Conservation (phyloP, 2,113 vertebrate genomes). For the Petroica traversi region DNA sequence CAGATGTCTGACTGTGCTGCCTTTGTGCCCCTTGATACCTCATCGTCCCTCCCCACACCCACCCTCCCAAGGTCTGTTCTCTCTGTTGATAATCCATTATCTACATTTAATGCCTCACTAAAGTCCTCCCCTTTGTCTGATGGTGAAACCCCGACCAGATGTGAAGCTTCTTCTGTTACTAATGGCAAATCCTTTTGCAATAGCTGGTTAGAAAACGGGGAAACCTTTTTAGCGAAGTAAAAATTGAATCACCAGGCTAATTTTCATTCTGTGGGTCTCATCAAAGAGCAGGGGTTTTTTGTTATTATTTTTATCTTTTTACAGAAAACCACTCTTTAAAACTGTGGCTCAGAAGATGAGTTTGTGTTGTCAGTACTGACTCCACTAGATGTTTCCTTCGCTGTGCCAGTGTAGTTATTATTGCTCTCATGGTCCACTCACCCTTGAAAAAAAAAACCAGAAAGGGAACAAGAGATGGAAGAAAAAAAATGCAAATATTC, state of each 20-base stretch:
- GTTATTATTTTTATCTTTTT: neutral
- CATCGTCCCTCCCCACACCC: neutral
- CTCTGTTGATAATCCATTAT: slow-evolving; percentile 52
- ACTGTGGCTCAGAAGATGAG: neutral
- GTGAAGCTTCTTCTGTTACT: slow-evolving; percentile 49
- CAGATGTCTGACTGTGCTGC: neutral
- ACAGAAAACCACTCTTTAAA: neutral
- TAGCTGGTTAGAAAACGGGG: neutral
- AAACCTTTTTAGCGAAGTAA: neutral
- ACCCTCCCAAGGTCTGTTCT: neutral
- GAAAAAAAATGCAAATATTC: neutral
- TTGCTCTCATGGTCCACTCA: neutral
- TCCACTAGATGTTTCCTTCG: neutral
- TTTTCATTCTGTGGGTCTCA: neutral
- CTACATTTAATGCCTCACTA: slow-evolving; percentile 50
- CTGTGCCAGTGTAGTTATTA: neutral
- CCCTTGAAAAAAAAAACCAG: neutral
- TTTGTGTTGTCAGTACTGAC: neutral
- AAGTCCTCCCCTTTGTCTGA: slow-evolving; percentile 22
- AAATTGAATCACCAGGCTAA: neutral
- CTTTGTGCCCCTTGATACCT: neutral
- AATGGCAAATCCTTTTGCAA: slow-evolving; percentile 43
- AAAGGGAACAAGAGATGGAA: neutral
- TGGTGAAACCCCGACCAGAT: neutral
- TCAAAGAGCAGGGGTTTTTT: neutral